phyloP scores from a whole-genome alignment of 2,888 invertebrate species.

The Diplazon laetatorius region DNA sequence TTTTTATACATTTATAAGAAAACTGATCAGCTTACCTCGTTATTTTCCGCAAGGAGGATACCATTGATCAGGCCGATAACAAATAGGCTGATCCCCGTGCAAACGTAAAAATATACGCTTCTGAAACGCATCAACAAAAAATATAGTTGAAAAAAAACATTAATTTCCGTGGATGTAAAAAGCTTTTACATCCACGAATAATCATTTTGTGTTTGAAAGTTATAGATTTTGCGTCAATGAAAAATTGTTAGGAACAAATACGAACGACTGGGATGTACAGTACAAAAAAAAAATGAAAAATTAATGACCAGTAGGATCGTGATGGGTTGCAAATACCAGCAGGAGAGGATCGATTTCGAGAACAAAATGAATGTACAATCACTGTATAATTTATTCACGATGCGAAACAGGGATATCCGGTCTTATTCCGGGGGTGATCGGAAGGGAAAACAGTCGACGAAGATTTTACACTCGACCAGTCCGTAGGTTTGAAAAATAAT shows the following conservation, averaged over 20 bases:
- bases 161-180: no score
- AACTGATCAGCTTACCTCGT: constrained; percentile 76
- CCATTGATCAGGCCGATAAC: constrained; percentile 78
- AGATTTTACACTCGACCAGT: neutral
- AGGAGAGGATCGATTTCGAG: no score
- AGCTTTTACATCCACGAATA: no score
- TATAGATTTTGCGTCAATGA: constrained; percentile 8
- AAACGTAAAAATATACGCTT: constrained; percentile 78
- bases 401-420: constrained; percentile 14
- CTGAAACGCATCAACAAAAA: constrained; percentile 69
- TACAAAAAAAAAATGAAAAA: no score
- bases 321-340: no score
- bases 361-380: no score
- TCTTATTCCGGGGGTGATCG: neutral
- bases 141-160: constrained; percentile 28
- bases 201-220: neutral
- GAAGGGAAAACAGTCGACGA: neutral
- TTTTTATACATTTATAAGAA: neutral
- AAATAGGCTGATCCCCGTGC: constrained; percentile 76
- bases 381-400: no score
- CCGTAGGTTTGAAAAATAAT: constrained; percentile 15
- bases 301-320: no score
- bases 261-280: no score
- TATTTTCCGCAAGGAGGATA: constrained; percentile 82
- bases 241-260: no score